phyloP scores from a whole-genome alignment of 23 tunicate species.

The Halocynthia aurantium region DNA sequence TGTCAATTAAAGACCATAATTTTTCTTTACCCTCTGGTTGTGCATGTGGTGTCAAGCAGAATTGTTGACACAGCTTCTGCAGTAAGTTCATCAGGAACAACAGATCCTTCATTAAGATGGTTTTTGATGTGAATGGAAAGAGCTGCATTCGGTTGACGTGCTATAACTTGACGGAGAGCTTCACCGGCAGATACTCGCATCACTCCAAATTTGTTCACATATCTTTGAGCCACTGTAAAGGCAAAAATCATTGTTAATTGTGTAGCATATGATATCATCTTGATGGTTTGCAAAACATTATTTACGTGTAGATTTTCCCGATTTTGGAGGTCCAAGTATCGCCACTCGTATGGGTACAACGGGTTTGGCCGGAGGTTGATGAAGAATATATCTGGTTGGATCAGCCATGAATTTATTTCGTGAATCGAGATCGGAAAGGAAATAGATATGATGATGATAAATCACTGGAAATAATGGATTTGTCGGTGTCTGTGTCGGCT shows the following conservation, averaged over 20 bases:
- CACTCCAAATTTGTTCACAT: conserved; percentile 42
- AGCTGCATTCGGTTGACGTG: conserved; percentile 47
- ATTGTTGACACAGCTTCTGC: conserved; percentile 58
- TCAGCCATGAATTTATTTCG: conserved; percentile 62
- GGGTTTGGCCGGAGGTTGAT: conserved; percentile 60
- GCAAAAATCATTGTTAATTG: background rate
- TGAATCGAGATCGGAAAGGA: conserved; percentile 40
- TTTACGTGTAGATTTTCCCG: conserved; percentile 87
- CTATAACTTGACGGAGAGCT: conserved; percentile 32
- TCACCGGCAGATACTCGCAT: conserved; percentile 54
- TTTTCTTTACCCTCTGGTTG: conserved; percentile 70
- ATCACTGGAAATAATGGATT: conserved; percentile 54
- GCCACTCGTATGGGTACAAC: conserved; percentile 75
- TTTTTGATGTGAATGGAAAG: conserved; percentile 37
- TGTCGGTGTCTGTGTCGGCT: conserved; percentile 17
- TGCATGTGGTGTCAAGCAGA: conserved; percentile 59
- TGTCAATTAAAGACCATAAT: too few species aligned
- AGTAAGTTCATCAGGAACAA: conserved; percentile 61
- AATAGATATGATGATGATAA: conserved; percentile 80
- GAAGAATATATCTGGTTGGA: conserved; percentile 41
- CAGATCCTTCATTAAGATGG: conserved; percentile 36
- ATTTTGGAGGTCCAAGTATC: conserved; percentile 89
- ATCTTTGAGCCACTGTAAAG: conserved; percentile 55
- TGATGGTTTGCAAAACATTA: background rate
- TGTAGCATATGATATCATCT: too few species aligned